Evolutionary conservation across 2,113 vertebrate species (phyloP).

Genomic region (Delphinapterus leucas): DNA sequence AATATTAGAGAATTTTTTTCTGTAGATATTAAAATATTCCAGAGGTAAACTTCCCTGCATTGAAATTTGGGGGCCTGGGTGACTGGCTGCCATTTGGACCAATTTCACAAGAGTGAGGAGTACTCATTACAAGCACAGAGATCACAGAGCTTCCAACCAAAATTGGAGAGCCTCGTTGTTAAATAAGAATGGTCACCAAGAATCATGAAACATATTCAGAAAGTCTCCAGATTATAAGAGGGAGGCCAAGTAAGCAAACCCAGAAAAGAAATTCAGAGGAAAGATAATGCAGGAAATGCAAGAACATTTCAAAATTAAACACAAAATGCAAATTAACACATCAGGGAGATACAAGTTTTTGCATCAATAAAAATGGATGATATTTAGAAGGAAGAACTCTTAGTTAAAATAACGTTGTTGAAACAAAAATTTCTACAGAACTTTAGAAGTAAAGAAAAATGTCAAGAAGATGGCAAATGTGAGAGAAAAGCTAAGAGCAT

Average conservation of each 20-base stretch:
- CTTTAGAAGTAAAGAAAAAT: background rate
- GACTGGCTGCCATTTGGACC: background rate
- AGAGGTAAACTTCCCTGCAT: background rate
- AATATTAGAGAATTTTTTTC: background rate
- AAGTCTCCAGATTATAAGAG: background rate
- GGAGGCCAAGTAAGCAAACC: background rate
- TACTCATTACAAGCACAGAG: background rate
- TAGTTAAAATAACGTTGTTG: background rate
- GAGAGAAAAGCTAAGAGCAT: background rate
- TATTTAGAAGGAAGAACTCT: conserved; percentile 6
- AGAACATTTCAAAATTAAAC: conserved; percentile 25
- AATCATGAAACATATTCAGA: background rate
- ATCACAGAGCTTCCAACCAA: background rate
- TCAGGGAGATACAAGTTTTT: background rate
- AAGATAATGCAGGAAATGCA: background rate
- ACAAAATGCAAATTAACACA: background rate
- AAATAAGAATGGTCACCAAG: background rate
- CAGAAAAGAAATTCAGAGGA: background rate
- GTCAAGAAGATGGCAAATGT: background rate
- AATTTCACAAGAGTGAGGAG: background rate
- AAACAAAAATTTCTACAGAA: conserved; percentile 24
- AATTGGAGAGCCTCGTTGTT: background rate
- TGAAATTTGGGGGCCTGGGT: background rate
- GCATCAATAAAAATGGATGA: background rate
- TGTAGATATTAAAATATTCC: background rate